Evolutionary conservation across 2,113 vertebrate genomes (phyloP).

Genomic region (Silurus meridionalis): DNA sequence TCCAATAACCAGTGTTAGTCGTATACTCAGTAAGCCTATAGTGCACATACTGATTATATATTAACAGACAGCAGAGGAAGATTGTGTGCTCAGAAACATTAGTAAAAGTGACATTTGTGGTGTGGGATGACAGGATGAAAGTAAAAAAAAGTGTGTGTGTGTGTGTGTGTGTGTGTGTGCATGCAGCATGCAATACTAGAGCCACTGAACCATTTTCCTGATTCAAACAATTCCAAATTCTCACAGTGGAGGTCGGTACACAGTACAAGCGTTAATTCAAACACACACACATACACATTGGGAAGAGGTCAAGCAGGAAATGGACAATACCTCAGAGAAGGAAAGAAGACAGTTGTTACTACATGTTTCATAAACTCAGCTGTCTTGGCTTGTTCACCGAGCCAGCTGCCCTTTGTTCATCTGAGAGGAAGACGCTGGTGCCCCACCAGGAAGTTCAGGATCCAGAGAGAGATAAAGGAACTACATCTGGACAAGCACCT

Average conservation of each 20-base stretch:
- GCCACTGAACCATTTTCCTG: background rate
- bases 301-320: conserved; percentile 61
- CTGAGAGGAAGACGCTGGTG: conserved; percentile 59
- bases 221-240: conserved; percentile 12
- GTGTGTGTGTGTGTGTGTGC: background rate
- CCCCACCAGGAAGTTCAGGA: conserved; percentile 42
- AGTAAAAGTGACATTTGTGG: background rate
- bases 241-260: conserved; percentile 22
- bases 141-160: background rate
- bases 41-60: background rate
- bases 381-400: conserved; percentile 67
- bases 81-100: background rate
- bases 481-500: conserved; percentile 70
- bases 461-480: conserved; percentile 43
- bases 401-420: conserved; percentile 71
- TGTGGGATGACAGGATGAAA: background rate
- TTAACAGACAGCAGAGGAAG: background rate
- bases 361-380: conserved; percentile 65
- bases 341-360: conserved; percentile 58
- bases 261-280: background rate
- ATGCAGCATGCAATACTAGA: background rate
- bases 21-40: background rate
- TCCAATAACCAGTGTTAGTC: background rate
- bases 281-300: background rate
- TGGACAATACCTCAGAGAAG: conserved; percentile 56